Percentiles rank a stretch among this genome's conserved stretches.
phyloP scores from a whole-genome alignment of 2,113 vertebrate species.

The Lonchura striata region DNA sequence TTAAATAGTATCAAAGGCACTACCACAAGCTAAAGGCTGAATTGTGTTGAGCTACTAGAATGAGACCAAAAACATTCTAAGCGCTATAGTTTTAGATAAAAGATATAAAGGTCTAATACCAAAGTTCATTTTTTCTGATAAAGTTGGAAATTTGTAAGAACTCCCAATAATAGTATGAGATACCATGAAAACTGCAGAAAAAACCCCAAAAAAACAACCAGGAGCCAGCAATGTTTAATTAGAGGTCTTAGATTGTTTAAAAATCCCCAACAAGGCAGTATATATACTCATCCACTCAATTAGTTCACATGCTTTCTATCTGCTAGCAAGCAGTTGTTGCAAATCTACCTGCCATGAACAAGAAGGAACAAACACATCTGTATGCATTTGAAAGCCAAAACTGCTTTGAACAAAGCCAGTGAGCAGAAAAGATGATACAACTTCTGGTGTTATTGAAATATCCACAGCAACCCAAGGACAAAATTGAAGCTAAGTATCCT shows the following conservation, averaged over 20 bases:
- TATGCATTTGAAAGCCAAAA: not conserved
- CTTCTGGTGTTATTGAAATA: not conserved
- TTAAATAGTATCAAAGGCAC: not conserved
- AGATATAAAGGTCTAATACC: not conserved
- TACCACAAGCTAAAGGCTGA: not conserved
- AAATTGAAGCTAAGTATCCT: not conserved
- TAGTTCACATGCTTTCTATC: not conserved
- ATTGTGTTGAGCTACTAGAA: not conserved
- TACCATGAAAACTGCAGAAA: not conserved
- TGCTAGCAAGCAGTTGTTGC: not conserved
- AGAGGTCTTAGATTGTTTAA: not conserved
- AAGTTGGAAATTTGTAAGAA: not conserved
- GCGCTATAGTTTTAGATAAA: not conserved
- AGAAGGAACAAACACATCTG: slow-evolving; percentile 27
- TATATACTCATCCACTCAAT: not conserved
- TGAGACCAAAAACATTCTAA: not conserved
- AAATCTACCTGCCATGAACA: not conserved
- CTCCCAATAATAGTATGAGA: not conserved
- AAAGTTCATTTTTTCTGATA: not conserved
- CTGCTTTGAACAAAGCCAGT: not conserved
- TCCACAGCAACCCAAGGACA: not conserved
- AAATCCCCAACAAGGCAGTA: not conserved
- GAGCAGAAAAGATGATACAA: not conserved
- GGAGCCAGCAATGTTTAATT: not conserved
- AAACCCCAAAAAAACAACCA: not conserved